These are phyloP conservation scores for Peromyscus nudipes DNA, from an alignment of 2,797 vertebrate species.

Conservation along the genomic window DNA sequence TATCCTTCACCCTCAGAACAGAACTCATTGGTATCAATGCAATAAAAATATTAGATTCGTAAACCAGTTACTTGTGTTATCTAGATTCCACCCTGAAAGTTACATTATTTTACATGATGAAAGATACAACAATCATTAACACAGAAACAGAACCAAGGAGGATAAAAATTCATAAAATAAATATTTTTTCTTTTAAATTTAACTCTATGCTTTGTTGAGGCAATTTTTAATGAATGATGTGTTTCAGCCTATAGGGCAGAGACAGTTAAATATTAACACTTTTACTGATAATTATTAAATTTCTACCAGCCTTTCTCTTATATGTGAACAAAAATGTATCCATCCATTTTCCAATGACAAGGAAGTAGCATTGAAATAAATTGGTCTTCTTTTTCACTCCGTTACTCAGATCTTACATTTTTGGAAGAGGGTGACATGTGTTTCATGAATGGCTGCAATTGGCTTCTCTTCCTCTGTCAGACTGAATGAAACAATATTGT, in stretches of 20 bases:
- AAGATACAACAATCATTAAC: not conserved
- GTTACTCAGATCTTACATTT: constrained; percentile 56
- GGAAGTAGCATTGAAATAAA: constrained; percentile 45
- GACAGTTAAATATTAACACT: constrained; percentile 19
- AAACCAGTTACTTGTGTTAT: not conserved
- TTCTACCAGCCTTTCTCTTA: not conserved
- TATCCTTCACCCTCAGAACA: not conserved
- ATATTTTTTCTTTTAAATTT: constrained; percentile 11
- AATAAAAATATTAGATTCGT: constrained; percentile 42
- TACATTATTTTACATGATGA: not conserved
- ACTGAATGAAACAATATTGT: constrained; percentile 71
- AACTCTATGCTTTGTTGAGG: constrained; percentile 2
- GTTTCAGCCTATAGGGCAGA: constrained; percentile 58
- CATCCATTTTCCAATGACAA: constrained; percentile 44
- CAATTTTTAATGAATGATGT: constrained; percentile 16
- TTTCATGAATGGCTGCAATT: constrained; percentile 71
- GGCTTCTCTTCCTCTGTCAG: constrained; percentile 72
- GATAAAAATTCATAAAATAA: constrained; percentile 12
- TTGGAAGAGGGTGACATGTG: constrained; percentile 62
- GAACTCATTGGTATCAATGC: constrained; percentile 21
- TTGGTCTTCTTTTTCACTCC: constrained; percentile 58
- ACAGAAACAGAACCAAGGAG: not conserved
- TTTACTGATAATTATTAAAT: constrained; percentile 31
- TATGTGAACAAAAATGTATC: constrained; percentile 21
- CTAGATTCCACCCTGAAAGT: constrained; percentile 6